These are phyloP conservation scores for Falcunculus frontatus DNA, from an alignment of 2,113 vertebrate genomes.

Conservation along the genomic window DNA sequence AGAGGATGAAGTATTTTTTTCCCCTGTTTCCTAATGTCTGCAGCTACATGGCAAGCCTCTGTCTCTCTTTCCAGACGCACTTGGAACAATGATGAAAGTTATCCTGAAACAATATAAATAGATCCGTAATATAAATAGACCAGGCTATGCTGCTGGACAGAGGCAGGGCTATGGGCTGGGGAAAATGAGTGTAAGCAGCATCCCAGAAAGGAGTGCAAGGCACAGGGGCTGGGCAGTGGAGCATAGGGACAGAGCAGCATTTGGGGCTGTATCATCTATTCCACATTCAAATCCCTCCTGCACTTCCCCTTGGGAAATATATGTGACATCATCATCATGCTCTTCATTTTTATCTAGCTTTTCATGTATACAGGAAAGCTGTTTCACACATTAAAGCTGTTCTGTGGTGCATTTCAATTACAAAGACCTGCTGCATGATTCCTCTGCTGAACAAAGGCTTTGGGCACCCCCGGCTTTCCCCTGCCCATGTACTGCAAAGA, in stretches of 20 bases:
- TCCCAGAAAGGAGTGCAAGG: not conserved
- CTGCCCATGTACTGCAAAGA: not conserved
- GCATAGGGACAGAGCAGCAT: not conserved
- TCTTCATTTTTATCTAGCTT: not conserved
- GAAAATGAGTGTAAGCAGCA: not conserved
- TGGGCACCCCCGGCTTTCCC: not conserved
- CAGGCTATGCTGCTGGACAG: not conserved
- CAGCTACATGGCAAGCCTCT: not conserved
- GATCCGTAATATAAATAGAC: constrained; percentile 51
- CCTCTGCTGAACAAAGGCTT: not conserved
- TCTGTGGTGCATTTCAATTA: not conserved
- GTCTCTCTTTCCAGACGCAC: constrained; percentile 40
- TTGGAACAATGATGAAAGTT: constrained; percentile 62
- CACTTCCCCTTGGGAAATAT: not conserved
- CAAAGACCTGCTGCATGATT: not conserved
- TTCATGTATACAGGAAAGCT: not conserved
- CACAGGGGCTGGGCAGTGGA: not conserved
- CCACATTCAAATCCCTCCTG: not conserved
- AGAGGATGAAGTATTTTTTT: constrained; percentile 46
- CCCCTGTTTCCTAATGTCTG: constrained; percentile 11
- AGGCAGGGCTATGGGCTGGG: not conserved
- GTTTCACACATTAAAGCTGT: not conserved
- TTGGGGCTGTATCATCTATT: not conserved
- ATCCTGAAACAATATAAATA: constrained; percentile 62
- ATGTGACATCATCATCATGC: not conserved